Evolutionary conservation across 2,113 vertebrate genomes (phyloP).

Genomic region (Apaloderma vittatum): DNA sequence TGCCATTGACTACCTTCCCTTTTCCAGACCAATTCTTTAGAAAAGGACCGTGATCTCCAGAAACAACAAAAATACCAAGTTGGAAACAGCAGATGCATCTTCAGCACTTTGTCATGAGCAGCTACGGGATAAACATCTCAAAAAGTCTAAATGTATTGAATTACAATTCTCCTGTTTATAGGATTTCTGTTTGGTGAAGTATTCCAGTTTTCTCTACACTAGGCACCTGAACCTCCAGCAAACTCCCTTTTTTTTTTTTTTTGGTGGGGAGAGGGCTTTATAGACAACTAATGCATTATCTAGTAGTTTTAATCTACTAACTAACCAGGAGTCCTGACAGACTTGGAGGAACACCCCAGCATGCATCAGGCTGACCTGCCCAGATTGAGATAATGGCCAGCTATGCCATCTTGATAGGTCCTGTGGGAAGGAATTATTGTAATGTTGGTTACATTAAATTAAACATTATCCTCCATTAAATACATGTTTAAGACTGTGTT

Average conservation of each 20-base stretch:
- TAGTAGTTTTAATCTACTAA: neutral
- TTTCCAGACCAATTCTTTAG: neutral
- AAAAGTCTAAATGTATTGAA: neutral
- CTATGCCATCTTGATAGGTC: neutral
- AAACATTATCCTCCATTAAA: neutral
- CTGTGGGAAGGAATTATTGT: neutral
- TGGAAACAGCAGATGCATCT: neutral
- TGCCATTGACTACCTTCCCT: neutral
- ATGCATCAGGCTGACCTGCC: neutral
- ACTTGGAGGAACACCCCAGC: neutral
- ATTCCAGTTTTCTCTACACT: neutral
- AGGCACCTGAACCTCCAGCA: neutral
- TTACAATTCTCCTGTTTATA: neutral
- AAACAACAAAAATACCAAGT: neutral
- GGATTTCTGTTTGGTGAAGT: neutral
- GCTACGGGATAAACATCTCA: neutral
- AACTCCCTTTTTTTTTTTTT: neutral
- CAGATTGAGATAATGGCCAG: constrained; percentile 25
- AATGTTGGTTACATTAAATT: neutral
- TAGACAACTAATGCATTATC: neutral
- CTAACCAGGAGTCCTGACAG: constrained; percentile 30
- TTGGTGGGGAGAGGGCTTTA: no score
- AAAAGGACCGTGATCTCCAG: neutral
- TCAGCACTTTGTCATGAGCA: neutral
- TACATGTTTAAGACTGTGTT: neutral